phyloP scores from a whole-genome alignment of 2,888 invertebrate genomes.

The Drosophila quinaria region DNA sequence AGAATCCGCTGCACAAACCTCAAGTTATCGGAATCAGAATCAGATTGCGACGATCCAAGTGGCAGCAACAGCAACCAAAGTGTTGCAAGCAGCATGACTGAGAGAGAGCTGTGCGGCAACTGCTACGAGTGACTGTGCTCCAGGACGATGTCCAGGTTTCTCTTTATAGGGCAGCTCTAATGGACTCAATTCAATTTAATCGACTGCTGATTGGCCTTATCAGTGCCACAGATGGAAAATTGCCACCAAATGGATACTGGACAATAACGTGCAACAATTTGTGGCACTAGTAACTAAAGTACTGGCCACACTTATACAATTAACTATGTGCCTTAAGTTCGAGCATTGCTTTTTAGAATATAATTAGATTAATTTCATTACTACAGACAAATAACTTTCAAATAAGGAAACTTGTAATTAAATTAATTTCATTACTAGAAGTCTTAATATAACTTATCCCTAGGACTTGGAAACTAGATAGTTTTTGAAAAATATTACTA shows the following conservation, averaged over 20 bases:
- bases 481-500: too few species aligned
- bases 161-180: constrained; percentile 46
- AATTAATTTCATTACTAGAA: not conserved
- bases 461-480: too few species aligned
- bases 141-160: not conserved
- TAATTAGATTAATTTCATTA: not conserved
- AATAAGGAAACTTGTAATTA: not conserved
- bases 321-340: constrained; percentile 20
- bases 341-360: not conserved
- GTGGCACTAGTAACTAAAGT: constrained; percentile 6
- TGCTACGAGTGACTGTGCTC: too few species aligned
- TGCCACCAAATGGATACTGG: constrained; percentile 19
- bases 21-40: constrained; percentile 44
- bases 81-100: constrained; percentile 39
- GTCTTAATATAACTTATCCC: too few species aligned
- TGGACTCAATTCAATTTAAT: constrained; percentile 58
- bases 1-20: constrained; percentile 43
- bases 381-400: too few species aligned
- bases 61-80: constrained; percentile 32
- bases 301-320: constrained; percentile 16
- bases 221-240: constrained; percentile 32
- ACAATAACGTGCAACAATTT: constrained; percentile 20
- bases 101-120: constrained; percentile 20
- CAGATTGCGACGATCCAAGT: not conserved
- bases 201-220: constrained; percentile 45